Evolutionary conservation across 2,888 invertebrate species (phyloP).

Genomic region (Stenolophus ochropezus): DNA sequence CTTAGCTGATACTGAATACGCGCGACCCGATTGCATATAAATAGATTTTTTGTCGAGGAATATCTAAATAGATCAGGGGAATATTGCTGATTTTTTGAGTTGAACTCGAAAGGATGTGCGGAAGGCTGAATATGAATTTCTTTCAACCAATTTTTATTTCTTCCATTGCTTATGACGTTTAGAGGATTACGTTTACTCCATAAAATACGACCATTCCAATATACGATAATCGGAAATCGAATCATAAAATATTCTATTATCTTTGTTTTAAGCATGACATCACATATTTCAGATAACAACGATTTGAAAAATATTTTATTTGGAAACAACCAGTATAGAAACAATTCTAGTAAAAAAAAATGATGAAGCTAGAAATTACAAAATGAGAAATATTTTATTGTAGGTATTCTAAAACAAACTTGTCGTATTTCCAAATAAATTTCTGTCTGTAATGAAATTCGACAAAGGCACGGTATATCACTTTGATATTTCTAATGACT

Average conservation of each 20-base stretch:
- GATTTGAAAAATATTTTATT: no score
- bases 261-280: no score
- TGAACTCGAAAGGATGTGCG: background rate
- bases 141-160: slow-evolving; percentile 1
- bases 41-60: slow-evolving; percentile 33
- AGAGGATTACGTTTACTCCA: background rate
- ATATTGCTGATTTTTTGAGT: slow-evolving; percentile 11
- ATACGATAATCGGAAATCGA: background rate
- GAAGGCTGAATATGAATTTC: slow-evolving; percentile 6
- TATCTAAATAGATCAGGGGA: slow-evolving; percentile 31
- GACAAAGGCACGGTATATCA: no score
- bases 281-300: no score
- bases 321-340: no score
- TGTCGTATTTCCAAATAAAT: no score
- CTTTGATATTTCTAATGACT: no score
- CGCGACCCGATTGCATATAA: slow-evolving; percentile 26
- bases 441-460: no score
- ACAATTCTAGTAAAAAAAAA: no score
- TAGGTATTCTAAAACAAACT: no score
- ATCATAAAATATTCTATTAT: background rate
- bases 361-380: no score
- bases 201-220: background rate
- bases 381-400: no score
- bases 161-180: background rate
- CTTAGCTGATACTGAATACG: slow-evolving; percentile 42